Base-by-base conservation (phyloP, 1,140 invertebrate species). In the Hirudo medicinalis region DNA sequence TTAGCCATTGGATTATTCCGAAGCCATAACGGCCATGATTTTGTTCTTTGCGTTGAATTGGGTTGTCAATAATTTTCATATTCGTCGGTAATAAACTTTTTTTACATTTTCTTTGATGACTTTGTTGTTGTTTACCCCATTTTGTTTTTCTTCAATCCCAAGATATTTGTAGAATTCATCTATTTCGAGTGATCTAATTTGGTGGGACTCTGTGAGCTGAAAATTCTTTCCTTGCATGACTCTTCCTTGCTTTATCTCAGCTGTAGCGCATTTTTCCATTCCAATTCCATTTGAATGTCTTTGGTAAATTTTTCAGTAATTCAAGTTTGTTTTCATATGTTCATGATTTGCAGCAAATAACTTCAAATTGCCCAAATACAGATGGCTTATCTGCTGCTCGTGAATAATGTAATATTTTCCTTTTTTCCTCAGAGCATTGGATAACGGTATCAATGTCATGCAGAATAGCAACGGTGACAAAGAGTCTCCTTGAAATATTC, bases 231-330 rank as follows among this genome's bases (percentile, higher is more conserved):
- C 57, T 22, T n/a, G 20, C 27, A 15, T 27, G n/a, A 60, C 15
- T 4, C 15, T 60, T 22, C 55, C 55, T 11, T 63, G 9, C 19
- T 25, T 63, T 19, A 63, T 32, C 11, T 22, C 22, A 20, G 13
- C 19, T 11, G 29, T 63, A n/a, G 57, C 57, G 15, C 57, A 63
- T 63, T 63, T 63, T 63, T 63, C 19, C 11, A 63, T 25, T 11
- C 57, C 57, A 63, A 63, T 63, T 63, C 22, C 57, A 63, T 63
- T 63, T 63, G 11, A n/a, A 63, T 63, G 19, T 63, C 57, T 13
- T 13, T 63, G 29, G 4, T 11, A 32, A 63, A 63, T 2, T 8
- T n/a, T n/a, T 25, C 15, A 11, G 19, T 20, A 22, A 25, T 15
- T 13, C 19, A 63, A 63, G 17, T 20, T 63, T n/a, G 9, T 63